Evolutionary conservation across 2,113 vertebrate genomes (phyloP).

Genomic region (Tachuris rubrigastra): DNA sequence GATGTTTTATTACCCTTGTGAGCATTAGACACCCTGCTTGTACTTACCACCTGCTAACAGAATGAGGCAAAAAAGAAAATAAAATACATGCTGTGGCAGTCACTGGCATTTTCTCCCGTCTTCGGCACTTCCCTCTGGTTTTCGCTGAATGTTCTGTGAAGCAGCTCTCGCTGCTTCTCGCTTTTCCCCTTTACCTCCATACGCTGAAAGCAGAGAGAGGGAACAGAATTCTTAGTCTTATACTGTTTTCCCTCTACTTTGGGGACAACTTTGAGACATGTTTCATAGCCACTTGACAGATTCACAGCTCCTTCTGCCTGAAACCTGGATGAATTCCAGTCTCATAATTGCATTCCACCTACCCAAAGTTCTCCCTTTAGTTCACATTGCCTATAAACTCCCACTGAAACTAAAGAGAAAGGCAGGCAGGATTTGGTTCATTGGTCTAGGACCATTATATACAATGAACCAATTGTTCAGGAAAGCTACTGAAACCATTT

Average conservation of each 20-base stretch:
- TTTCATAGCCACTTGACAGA: neutral
- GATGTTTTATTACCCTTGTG: neutral
- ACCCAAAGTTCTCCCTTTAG: neutral
- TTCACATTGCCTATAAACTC: neutral
- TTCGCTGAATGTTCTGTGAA: neutral
- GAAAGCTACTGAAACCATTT: neutral
- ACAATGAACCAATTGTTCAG: neutral
- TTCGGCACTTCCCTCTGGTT: neutral
- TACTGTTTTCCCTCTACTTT: neutral
- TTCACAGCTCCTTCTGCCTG: neutral
- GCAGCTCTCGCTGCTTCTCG: neutral
- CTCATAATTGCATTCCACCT: neutral
- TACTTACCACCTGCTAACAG: neutral
- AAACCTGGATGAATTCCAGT: slow-evolving; percentile 4
- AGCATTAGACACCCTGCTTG: neutral
- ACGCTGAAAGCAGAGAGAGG: neutral
- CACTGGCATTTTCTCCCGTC: neutral
- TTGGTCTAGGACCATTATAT: neutral
- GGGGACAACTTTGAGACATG: neutral
- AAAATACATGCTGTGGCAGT: neutral
- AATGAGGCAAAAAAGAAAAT: neutral
- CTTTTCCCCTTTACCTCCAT: neutral
- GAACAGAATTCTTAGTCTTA: neutral
- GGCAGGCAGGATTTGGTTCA: neutral
- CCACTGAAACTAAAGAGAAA: neutral